These are phyloP conservation scores for Brachyistius frenatus DNA, from an alignment of 2,113 vertebrate species.

Conservation along the genomic window DNA sequence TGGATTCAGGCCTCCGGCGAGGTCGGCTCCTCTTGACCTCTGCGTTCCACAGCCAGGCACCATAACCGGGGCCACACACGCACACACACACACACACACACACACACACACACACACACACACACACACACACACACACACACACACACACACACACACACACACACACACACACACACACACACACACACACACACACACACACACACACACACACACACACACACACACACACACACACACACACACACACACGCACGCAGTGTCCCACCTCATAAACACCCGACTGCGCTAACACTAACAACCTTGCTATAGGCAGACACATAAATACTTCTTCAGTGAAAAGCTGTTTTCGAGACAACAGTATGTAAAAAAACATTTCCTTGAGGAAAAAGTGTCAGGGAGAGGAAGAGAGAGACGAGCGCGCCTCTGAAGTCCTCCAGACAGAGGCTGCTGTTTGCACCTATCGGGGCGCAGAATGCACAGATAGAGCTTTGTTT, in stretches of 20 bases:
- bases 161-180: conserved; percentile 58
- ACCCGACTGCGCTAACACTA: conserved; percentile 18
- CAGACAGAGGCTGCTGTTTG: conserved; percentile 63
- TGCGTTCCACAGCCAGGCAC: conserved; percentile 76
- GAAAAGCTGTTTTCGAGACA: conserved; percentile 28
- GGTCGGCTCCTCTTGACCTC: conserved; percentile 82
- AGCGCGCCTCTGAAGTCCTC: conserved; percentile 41
- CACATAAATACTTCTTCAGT: neutral
- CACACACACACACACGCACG: conserved; percentile 23
- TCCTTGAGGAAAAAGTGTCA: conserved; percentile 13
- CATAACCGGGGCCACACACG: conserved; percentile 62
- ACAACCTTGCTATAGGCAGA: conserved; percentile 3
- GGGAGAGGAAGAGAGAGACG: neutral
- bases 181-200: too few relatives aligned
- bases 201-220: neutral
- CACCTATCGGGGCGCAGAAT: conserved; percentile 54
- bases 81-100: conserved; percentile 58
- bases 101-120: too few relatives aligned
- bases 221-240: conserved; percentile 26
- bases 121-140: neutral
- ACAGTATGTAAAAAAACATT: conserved; percentile 3
- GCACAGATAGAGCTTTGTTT: conserved; percentile 74
- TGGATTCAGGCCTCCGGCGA: conserved; percentile 74
- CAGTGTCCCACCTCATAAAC: conserved; percentile 48
- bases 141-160: conserved; percentile 35